phyloP scores from a whole-genome alignment of 2,797 vertebrate species.

The Microctenopoma steveboyesi region DNA sequence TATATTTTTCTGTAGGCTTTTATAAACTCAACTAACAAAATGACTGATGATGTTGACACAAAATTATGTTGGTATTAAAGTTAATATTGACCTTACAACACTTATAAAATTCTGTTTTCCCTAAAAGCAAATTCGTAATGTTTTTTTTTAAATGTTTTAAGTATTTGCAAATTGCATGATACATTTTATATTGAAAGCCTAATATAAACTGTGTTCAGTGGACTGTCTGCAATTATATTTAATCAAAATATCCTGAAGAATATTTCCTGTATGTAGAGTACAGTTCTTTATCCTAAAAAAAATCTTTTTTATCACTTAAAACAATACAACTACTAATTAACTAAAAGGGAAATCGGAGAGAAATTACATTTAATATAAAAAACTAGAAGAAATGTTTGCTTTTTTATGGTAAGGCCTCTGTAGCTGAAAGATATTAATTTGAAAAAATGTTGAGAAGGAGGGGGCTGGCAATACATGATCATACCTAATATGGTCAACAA shows the following conservation, averaged over 20 bases:
- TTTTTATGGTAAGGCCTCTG: slow-evolving; percentile 60
- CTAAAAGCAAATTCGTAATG: neutral
- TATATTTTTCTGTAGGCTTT: neutral
- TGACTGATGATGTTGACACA: neutral
- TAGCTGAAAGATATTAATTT: slow-evolving; percentile 47
- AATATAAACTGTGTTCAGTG: neutral
- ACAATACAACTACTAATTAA: slow-evolving; percentile 1
- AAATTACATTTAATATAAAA: slow-evolving; percentile 13
- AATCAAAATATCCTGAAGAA: neutral
- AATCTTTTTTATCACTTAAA: neutral
- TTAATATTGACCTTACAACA: neutral
- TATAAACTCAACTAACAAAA: neutral
- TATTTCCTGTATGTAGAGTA: slow-evolving; percentile 2
- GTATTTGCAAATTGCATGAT: neutral
- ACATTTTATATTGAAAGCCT: neutral
- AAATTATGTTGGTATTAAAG: neutral
- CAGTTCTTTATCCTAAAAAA: neutral
- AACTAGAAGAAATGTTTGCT: slow-evolving; percentile 8
- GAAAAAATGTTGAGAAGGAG: slow-evolving; percentile 35
- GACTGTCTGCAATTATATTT: slow-evolving; percentile 12
- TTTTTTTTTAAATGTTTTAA: slow-evolving; percentile 8
- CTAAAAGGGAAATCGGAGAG: neutral
- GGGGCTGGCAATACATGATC: slow-evolving; percentile 66
- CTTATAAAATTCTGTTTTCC: neutral
- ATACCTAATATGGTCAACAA: slow-evolving; percentile 85